Evolutionary conservation across 2,888 invertebrate genomes (phyloP).

Genomic region (Trichopoda pennipes): DNA sequence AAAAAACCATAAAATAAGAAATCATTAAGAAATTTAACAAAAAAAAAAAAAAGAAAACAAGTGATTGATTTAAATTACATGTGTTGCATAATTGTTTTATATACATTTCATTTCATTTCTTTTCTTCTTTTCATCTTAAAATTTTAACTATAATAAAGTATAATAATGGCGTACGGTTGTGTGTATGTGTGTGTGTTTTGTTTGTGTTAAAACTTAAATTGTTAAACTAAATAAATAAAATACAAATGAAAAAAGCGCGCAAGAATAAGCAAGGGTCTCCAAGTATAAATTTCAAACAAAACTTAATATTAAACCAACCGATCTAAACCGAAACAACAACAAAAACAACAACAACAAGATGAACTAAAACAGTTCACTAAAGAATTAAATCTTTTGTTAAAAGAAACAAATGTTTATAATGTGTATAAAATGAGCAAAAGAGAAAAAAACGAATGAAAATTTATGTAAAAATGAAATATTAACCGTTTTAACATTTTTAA

Average conservation of each 20-base stretch:
- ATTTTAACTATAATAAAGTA: slow-evolving; percentile 24
- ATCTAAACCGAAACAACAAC: slow-evolving; percentile 22
- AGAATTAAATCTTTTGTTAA: slow-evolving; percentile 46
- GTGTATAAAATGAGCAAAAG: too few species aligned
- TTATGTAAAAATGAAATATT: too few species aligned
- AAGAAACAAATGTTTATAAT: neutral
- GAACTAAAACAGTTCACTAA: slow-evolving; percentile 38
- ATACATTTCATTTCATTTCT: slow-evolving; percentile 26
- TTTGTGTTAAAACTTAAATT: slow-evolving; percentile 33
- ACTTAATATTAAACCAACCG: slow-evolving; percentile 39
- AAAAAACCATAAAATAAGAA: neutral
- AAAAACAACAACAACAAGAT: slow-evolving; percentile 22
- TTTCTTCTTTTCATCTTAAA: slow-evolving; percentile 35
- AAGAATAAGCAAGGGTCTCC: slow-evolving; percentile 57
- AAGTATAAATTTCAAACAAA: slow-evolving; percentile 50
- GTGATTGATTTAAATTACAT: slow-evolving; percentile 64
- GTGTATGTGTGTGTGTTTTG: neutral
- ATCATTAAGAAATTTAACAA: neutral
- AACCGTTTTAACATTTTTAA: too few species aligned
- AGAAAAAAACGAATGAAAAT: too few species aligned
- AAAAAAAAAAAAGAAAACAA: too few species aligned
- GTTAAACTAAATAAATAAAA: slow-evolving; percentile 52
- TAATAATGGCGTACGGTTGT: slow-evolving; percentile 32
- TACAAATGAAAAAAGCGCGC: slow-evolving; percentile 59
- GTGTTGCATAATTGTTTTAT: slow-evolving; percentile 65